phyloP scores from a whole-genome alignment of 2,113 vertebrate species.

The Eidolon helvum region DNA sequence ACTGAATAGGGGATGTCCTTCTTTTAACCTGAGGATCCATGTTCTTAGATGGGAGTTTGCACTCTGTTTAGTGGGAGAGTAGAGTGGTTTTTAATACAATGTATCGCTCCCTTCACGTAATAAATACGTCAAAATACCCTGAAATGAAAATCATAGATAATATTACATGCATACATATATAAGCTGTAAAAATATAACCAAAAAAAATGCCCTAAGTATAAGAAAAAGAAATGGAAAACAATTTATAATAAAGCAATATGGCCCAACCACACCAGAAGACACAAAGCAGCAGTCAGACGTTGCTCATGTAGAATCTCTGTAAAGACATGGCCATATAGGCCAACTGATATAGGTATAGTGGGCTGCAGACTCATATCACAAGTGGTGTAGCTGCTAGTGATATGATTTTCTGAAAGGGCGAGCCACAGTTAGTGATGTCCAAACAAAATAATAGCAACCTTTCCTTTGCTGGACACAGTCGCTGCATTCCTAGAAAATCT shows the following conservation, averaged over 20 bases:
- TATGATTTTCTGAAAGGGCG: background rate
- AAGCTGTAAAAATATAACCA: background rate
- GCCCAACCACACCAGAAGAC: background rate
- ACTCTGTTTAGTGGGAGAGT: background rate
- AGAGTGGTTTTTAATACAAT: background rate
- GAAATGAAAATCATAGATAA: background rate
- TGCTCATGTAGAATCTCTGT: background rate
- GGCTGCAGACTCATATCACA: background rate
- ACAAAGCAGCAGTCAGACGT: too few relatives aligned
- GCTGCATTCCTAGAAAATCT: background rate
- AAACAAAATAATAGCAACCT: background rate
- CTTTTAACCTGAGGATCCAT: background rate
- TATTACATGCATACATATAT: background rate
- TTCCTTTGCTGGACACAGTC: background rate
- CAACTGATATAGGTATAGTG: background rate
- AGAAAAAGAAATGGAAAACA: background rate
- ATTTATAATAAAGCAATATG: background rate
- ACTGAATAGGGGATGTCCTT: background rate
- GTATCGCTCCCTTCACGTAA: background rate
- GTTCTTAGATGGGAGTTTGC: background rate
- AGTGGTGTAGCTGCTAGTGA: background rate
- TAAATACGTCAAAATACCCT: background rate
- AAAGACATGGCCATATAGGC: background rate
- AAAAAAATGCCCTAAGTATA: background rate
- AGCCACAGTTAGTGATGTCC: background rate